Evolutionary conservation across 2,888 invertebrate species (phyloP), one percentile per base, ranked within the genome.

Genomic region (Ethmia dodecea): DNA sequence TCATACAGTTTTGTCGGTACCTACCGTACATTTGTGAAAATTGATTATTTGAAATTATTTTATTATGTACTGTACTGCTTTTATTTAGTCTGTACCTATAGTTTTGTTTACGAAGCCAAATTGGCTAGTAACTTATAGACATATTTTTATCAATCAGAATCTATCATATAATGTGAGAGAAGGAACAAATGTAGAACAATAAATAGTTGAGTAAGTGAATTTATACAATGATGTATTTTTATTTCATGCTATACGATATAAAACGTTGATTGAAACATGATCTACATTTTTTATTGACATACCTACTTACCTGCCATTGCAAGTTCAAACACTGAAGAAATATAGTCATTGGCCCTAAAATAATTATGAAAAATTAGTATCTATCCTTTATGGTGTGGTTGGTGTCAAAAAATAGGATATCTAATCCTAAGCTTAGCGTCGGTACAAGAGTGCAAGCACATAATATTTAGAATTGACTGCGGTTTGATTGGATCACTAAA

Each of bases 131-230:
- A 49, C 49, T 42, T 49, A 51, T 49, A 38, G 38, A 43, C 37
- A 28, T 36, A 38, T 34, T 31, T 28, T 10, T 35, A 27, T 28
- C 32, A 42, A 43, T 38, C 37, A 43, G 37, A 45, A 47, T 42
- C n/a, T n/a, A n/a, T n/a, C n/a, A n/a, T n/a, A n/a, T n/a, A 35
- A 31, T 45, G 49, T 40, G 53, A 50, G 49, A 55, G 48, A 55
- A 56, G 53, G 69, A 80, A 72, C 70, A 75, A 79, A 65, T 52
- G 58, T 46, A 31, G 69, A 80, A 76, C 69, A 76, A 72, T 71
- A 69, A 69, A 67, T 73, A 76, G 69, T 64, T 69, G 57, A 58
- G 49, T 79, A 75, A 73, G 72, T 57, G 63, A 52, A 68, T 69
- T 70, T 69, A 66, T 71, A 61, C 67, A 63, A 55, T 55, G 63